Percentiles rank a stretch among this genome's conserved stretches.
Conservation (phyloP, 2,113 vertebrate genomes). For the Lamprotornis superbus region DNA sequence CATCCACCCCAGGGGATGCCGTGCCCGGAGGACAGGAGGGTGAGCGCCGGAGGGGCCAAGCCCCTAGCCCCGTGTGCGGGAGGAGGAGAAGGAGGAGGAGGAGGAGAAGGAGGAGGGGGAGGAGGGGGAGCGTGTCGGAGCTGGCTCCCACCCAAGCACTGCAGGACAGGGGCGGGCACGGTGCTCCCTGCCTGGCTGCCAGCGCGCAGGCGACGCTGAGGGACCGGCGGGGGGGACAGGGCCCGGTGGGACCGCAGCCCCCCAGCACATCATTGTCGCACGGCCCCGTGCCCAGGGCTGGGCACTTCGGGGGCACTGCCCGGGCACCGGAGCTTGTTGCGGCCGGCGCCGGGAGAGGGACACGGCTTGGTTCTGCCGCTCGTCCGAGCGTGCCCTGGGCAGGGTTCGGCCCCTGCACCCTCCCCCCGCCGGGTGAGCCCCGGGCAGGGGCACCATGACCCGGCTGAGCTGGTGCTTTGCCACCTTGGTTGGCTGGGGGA, state of each 20-base stretch:
- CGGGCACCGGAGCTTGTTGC: background rate
- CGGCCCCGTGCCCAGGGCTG: background rate
- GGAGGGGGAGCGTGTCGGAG: constrained; percentile 40
- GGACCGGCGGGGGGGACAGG: background rate
- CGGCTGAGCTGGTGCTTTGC: constrained; percentile 57
- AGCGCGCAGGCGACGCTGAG: constrained; percentile 56
- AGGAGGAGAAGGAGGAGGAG: background rate
- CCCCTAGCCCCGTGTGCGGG: background rate
- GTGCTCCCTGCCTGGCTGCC: constrained; percentile 53
- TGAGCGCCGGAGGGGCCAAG: background rate
- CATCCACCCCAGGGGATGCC: background rate
- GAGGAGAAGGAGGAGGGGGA: background rate
- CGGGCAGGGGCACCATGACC: constrained; percentile 50
- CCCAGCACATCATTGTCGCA: background rate
- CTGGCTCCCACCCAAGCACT: constrained; percentile 58
- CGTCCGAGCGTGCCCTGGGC: background rate
- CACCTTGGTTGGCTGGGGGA: constrained; percentile 50
- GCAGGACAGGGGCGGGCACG: constrained; percentile 63
- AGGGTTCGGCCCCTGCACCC: background rate
- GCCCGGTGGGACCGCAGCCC: constrained; percentile 27
- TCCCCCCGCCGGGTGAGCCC: background rate
- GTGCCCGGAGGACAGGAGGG: background rate
- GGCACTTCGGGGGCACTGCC: background rate
- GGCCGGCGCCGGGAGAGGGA: background rate
- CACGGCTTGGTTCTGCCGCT: background rate